Evolutionary conservation across 1,140 invertebrate genomes (phyloP), one percentile per base, ranked within the genome.

Genomic region (Gonioctena quinquepunctata): DNA sequence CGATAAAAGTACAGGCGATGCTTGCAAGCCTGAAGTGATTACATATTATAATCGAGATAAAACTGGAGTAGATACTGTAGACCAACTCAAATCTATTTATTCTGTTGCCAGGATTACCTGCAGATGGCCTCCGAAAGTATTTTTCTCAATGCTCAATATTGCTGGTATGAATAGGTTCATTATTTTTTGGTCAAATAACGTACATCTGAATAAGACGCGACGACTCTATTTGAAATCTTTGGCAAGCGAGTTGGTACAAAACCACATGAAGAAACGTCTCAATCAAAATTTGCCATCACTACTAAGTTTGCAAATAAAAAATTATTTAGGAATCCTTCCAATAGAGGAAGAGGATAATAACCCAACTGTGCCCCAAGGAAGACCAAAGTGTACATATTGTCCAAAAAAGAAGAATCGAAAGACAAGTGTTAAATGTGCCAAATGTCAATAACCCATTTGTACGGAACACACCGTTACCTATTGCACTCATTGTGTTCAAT

Each of bases 151-250:
- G 2, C 50, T 67, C 52, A 67, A 67, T 52, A 57, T 67, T 57
- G 65, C 65, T 57, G 65, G 50, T 25, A 67, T 67, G 28, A 67
- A 67, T 27, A 50, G 50, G 50, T 67, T 67, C 26, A 56, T 57
- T 57, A 67, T 54, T 57, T 67, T 67, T 22, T 23, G 50, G 54
- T 4, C 27, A 28, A 28, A 28, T 18, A 11, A 66, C 27, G 27
- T 28, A 28, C 27, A 28, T 28, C 8, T 4, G 27, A 28, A 28
- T 28, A 28, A 4, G 27, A 4, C 27, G 27, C 27, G 27, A 28
- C 27, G 27, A 28, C 27, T 28, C 8, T 28, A 28, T 28, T 28
- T 50, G 18, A 50, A 50, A 50, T 50, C 49, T 16, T 50, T 1
- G 18, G 1, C 0, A 50, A 50, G 49, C 4, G 18, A 50, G 18